A percentile compares a stretch with the other conserved stretches of the same genome.
Conservation (phyloP, 2,113 vertebrate genomes). For the Henicopernis longicauda region DNA sequence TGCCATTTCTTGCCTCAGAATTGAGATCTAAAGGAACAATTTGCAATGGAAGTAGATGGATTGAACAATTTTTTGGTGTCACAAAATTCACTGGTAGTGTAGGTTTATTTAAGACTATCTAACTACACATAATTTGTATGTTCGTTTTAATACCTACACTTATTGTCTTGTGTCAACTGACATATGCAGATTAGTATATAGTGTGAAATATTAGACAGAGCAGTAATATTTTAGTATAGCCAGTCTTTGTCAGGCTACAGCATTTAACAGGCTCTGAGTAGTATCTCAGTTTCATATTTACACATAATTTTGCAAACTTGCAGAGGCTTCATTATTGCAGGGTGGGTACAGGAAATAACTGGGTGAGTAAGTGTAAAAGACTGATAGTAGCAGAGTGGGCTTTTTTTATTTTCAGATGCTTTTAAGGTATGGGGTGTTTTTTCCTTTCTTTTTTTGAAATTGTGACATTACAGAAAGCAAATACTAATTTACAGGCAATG, state of each 20-base stretch:
- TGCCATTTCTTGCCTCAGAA: not conserved
- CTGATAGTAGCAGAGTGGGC: not conserved
- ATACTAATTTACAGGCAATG: not conserved
- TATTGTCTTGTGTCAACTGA: not conserved
- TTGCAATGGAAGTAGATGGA: not conserved
- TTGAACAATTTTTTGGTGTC: not conserved
- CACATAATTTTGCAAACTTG: not conserved
- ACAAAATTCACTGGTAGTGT: not conserved
- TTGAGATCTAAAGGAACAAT: not conserved
- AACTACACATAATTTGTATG: not conserved
- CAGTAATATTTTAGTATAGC: not conserved
- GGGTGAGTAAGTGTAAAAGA: not conserved
- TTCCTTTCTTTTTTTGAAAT: not conserved
- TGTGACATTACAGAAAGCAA: not conserved
- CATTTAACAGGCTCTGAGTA: not conserved
- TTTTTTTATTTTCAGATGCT: not conserved
- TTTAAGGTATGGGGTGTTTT: not conserved
- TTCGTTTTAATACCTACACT: not conserved
- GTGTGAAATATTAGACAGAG: not conserved
- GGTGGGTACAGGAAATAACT: not conserved
- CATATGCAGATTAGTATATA: not conserved
- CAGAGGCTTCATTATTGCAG: not conserved
- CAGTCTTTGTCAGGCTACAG: not conserved
- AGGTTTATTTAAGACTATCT: slow-evolving; percentile 1
- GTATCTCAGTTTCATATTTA: not conserved